Percentiles rank a stretch among this genome's conserved stretches.
These are phyloP conservation scores for Proteles cristata DNA, from an alignment of 2,113 vertebrate species.

Conservation along the genomic window DNA sequence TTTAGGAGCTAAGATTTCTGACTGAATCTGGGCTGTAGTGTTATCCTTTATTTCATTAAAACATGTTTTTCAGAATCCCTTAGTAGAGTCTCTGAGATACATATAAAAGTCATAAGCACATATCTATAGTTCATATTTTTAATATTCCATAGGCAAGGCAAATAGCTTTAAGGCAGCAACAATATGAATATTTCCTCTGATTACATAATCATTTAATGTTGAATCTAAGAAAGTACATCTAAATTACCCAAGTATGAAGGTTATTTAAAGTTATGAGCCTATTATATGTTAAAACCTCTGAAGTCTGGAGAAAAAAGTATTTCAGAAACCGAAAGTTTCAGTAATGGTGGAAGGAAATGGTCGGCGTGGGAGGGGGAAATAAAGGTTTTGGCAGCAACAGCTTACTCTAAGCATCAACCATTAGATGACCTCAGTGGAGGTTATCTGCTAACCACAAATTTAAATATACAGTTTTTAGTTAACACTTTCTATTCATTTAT, in stretches of 20 bases:
- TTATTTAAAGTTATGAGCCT: neutral
- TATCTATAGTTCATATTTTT: neutral
- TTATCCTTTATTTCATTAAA: neutral
- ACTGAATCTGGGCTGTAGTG: neutral
- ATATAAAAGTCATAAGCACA: neutral
- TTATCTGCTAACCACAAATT: neutral
- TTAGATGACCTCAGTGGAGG: neutral
- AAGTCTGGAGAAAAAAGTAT: neutral
- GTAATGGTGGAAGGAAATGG: rapidly evolving
- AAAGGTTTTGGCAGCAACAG: rapidly evolving
- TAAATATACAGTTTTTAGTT: neutral
- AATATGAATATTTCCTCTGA: neutral
- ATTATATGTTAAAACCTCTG: neutral
- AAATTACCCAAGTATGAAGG: neutral
- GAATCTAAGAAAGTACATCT: neutral
- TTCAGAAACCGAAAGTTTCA: neutral
- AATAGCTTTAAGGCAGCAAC: neutral
- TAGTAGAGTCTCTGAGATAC: neutral
- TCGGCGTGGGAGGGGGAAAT: rapidly evolving
- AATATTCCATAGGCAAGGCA: neutral
- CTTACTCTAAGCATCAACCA: neutral
- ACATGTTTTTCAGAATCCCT: neutral
- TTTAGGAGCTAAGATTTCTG: constrained; percentile 14
- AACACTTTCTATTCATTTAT: neutral
- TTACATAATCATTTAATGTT: neutral